Conservation (phyloP, 2,888 invertebrate species). For the Caenorhabditis afra region DNA sequence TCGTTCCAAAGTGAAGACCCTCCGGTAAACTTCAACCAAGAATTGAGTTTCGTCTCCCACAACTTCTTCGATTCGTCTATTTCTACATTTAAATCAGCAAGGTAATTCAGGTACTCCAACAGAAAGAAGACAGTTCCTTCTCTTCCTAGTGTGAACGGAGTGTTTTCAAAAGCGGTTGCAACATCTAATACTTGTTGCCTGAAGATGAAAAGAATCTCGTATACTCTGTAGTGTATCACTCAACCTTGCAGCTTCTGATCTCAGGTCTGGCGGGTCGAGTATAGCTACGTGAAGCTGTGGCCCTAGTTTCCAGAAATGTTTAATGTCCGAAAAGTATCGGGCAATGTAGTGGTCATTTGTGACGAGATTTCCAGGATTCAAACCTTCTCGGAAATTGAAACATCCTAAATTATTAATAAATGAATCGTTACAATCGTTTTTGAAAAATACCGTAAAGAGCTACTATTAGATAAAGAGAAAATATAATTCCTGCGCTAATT, state of each 20-base stretch:
- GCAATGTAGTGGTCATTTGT: constrained; percentile 79
- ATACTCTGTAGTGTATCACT: too few species aligned
- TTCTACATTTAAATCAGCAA: constrained; percentile 78
- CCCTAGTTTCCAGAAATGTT: constrained; percentile 76
- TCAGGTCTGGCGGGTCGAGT: constrained; percentile 76
- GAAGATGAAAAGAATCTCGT: background rate
- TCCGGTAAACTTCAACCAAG: constrained; percentile 79
- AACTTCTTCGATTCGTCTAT: constrained; percentile 76
- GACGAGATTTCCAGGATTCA: constrained; percentile 79
- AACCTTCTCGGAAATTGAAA: constrained; percentile 81
- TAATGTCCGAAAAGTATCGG: constrained; percentile 76
- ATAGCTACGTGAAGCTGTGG: constrained; percentile 78
- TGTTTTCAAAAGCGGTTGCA: constrained; percentile 76
- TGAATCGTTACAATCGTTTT: background rate
- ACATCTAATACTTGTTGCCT: constrained; percentile 71
- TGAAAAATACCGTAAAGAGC: constrained; percentile 62
- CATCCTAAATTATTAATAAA: constrained; percentile 83
- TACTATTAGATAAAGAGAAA: constrained; percentile 67
- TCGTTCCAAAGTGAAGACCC: constrained; percentile 77
- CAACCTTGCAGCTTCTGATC: too few species aligned
- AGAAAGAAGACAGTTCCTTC: constrained; percentile 80
- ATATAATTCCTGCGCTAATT: constrained; percentile 63
- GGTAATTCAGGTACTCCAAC: constrained; percentile 76
- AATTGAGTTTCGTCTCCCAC: constrained; percentile 76
- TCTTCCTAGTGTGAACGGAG: constrained; percentile 77